phyloP scores from a whole-genome alignment of 2,888 invertebrate genomes.

The Oscheius sp. region DNA sequence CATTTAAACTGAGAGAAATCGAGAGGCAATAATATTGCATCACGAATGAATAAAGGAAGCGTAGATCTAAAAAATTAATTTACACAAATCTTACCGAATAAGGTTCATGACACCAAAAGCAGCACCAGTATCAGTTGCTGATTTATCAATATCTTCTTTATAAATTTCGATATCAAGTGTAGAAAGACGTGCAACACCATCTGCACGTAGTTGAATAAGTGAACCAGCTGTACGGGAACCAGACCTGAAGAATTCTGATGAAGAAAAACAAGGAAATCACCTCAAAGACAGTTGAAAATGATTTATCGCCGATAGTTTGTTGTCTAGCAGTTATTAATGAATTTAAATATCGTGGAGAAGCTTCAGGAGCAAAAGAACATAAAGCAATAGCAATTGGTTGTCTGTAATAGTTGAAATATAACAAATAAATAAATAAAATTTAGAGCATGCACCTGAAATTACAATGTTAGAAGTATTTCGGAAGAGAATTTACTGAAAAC shows the following conservation, averaged over 20 bases:
- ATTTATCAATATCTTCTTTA: constrained; percentile 35
- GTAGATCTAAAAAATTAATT: constrained; percentile 81
- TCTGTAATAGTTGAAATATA: constrained; percentile 42
- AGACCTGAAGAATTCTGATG: constrained; percentile 38
- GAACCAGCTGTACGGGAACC: constrained; percentile 53
- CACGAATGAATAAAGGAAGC: constrained; percentile 76
- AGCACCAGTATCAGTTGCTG: constrained; percentile 46
- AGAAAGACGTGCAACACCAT: constrained; percentile 40
- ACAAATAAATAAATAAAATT: constrained; percentile 80
- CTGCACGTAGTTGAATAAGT: constrained; percentile 46
- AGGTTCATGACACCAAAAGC: constrained; percentile 52
- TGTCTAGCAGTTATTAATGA: constrained; percentile 76
- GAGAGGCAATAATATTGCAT: constrained; percentile 65
- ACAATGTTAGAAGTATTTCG: neutral
- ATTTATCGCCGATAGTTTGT: constrained; percentile 79
- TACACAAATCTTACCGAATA: constrained; percentile 38
- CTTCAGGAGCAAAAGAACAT: constrained; percentile 51
- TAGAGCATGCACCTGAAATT: constrained; percentile 82
- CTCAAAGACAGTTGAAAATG: constrained; percentile 82
- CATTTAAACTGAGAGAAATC: constrained; percentile 64
- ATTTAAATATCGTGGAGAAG: constrained; percentile 53
- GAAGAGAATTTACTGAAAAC: constrained; percentile 47
- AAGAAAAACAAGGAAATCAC: constrained; percentile 78
- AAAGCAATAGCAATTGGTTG: constrained; percentile 69
- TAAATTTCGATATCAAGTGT: constrained; percentile 9